Conservation (phyloP, 2,888 invertebrate genomes). For the Clusia tigrina region DNA sequence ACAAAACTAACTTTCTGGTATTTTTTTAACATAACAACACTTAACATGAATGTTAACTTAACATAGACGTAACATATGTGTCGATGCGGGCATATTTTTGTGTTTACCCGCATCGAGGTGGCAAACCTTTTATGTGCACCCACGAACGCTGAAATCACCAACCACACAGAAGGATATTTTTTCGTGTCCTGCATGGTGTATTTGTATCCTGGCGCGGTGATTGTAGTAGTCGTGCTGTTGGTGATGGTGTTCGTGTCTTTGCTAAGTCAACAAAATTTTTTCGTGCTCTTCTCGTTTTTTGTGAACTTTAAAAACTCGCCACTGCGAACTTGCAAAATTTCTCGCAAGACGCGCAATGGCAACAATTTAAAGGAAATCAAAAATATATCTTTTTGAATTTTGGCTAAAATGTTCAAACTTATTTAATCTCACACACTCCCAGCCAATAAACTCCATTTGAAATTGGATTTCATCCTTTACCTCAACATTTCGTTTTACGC, state of each 20-base stretch:
- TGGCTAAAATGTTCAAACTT: constrained; percentile 14
- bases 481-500: constrained; percentile 16
- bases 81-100: not conserved
- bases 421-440: not conserved
- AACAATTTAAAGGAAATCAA: not conserved
- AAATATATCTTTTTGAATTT: constrained; percentile 16
- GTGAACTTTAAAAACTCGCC: constrained; percentile 8
- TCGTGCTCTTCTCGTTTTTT: constrained; percentile 23
- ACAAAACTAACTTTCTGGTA: constrained; percentile 11
- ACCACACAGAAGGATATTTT: not conserved
- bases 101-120: not conserved
- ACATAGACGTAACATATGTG: not conserved
- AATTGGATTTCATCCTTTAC: constrained; percentile 34
- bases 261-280: constrained; percentile 36
- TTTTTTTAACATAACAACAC: not conserved
- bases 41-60: not conserved
- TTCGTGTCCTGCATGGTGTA: constrained; percentile 1
- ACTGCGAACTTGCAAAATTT: not conserved
- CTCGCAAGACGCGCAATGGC: not conserved
- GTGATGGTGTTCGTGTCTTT: constrained; percentile 25
- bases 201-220: not conserved
- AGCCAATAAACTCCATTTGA: not conserved
- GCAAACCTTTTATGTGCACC: not conserved
- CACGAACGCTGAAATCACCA: not conserved
- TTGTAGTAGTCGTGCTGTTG: too few species aligned